phyloP scores from a whole-genome alignment of 2,113 vertebrate genomes.

The Anseranas semipalmata region DNA sequence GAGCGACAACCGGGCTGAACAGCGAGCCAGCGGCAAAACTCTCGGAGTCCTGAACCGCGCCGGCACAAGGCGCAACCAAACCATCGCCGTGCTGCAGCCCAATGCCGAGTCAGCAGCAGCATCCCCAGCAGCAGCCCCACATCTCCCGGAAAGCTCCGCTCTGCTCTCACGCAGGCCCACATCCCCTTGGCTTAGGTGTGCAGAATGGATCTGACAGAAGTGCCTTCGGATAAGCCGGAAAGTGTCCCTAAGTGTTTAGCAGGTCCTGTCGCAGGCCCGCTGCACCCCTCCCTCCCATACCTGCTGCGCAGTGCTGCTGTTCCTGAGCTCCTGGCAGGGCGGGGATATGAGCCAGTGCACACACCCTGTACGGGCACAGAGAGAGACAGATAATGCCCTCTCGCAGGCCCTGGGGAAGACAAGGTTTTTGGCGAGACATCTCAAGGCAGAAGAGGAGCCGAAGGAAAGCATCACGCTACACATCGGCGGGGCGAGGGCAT shows the following conservation, averaged over 20 bases:
- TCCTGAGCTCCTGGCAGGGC: neutral
- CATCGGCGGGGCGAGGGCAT: accelerated
- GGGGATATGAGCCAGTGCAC: neutral
- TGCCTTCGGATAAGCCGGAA: neutral
- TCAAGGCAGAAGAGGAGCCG: neutral
- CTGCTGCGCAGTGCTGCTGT: neutral
- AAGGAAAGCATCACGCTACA: neutral
- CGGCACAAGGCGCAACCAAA: neutral
- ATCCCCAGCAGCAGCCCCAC: neutral
- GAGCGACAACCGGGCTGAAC: neutral
- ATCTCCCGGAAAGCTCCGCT: neutral
- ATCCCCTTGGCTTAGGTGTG: neutral
- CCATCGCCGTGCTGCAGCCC: neutral
- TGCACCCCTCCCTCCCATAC: neutral
- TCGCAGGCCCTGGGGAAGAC: neutral
- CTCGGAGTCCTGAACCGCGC: accelerated
- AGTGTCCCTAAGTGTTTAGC: accelerated
- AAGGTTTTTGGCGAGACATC: neutral
- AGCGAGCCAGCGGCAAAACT: neutral
- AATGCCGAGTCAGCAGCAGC: neutral
- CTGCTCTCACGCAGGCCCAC: neutral
- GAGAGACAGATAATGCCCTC: accelerated
- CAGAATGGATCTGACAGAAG: accelerated
- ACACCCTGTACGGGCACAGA: accelerated
- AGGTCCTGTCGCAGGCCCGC: neutral